A percentile compares a stretch with the other conserved stretches of the same genome.
phyloP scores from a whole-genome alignment of 2,797 vertebrate genomes.

The Semaprochilodus insignis region DNA sequence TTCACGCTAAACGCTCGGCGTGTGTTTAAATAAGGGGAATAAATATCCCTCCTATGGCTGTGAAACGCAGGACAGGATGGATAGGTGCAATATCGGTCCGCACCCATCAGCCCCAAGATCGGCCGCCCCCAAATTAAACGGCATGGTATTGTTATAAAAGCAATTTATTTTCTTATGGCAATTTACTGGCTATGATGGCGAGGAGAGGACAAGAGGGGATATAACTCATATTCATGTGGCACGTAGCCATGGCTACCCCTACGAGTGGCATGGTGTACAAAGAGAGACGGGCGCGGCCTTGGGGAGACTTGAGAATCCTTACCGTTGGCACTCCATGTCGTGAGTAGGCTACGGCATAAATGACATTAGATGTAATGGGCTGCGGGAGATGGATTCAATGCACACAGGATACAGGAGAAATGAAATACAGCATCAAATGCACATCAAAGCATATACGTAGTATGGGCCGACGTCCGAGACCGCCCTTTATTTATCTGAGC shows the following conservation, averaged over 20 bases:
- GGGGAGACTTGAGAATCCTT: constrained; percentile 40
- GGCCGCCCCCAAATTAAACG: constrained; percentile 13
- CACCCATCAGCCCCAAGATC: constrained; percentile 8
- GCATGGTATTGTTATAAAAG: constrained; percentile 37
- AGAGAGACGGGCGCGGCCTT: constrained; percentile 27
- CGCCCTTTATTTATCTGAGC: too few species aligned
- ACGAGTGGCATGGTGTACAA: constrained; percentile 33
- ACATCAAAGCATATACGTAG: neutral
- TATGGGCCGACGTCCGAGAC: neutral
- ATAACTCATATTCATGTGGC: constrained; percentile 57
- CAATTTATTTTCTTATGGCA: constrained; percentile 46
- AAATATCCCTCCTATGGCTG: neutral
- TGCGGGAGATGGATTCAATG: neutral
- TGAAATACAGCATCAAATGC: neutral
- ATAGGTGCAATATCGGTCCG: constrained; percentile 27
- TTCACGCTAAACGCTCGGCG: constrained; percentile 15
- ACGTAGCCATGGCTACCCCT: constrained; percentile 63
- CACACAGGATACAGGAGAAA: neutral
- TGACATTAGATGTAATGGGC: constrained; percentile 3
- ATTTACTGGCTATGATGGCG: constrained; percentile 47
- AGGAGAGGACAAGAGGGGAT: constrained; percentile 49
- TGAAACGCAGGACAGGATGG: constrained; percentile 28
- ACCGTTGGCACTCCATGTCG: neutral
- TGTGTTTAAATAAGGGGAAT: constrained; percentile 11
- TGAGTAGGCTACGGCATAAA: constrained; percentile 15